Percentiles rank a stretch among this genome's conserved stretches.
Conservation (phyloP, 2,888 invertebrate genomes). For the Portevinia maculata region DNA sequence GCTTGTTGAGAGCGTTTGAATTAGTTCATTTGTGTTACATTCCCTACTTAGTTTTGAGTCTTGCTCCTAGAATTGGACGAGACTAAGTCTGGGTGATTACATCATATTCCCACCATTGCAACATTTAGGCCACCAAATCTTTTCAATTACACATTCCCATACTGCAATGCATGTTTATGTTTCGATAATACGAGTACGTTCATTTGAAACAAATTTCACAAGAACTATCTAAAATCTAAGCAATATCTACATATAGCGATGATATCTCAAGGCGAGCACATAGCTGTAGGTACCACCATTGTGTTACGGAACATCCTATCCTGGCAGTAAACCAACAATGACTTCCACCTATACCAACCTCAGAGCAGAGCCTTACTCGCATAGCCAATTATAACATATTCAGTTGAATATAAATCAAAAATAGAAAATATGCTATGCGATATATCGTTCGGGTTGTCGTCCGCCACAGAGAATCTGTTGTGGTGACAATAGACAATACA, state of each 20-base stretch:
- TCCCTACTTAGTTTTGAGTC: too few relatives aligned
- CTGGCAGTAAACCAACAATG: conserved; percentile 57
- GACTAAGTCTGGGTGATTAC: too few relatives aligned
- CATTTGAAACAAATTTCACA: conserved; percentile 49
- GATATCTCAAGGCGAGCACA: conserved; percentile 34
- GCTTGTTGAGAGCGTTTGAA: too few relatives aligned
- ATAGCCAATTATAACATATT: conserved; percentile 73
- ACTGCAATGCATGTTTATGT: too few relatives aligned
- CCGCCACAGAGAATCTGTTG: conserved; percentile 69
- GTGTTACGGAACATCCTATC: conserved; percentile 62
- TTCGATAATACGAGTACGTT: neutral
- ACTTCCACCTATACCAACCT: conserved; percentile 21
- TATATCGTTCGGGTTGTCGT: conserved; percentile 72
- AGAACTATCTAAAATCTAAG: conserved; percentile 24
- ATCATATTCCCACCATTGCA: too few relatives aligned
- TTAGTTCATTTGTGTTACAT: too few relatives aligned
- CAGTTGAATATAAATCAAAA: conserved; percentile 72
- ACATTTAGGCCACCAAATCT: neutral
- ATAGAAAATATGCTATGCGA: conserved; percentile 71
- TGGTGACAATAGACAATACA: conserved; percentile 74
- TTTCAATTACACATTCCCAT: neutral
- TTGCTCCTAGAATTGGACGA: too few relatives aligned
- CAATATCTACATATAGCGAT: conserved; percentile 26
- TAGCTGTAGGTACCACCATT: conserved; percentile 15
- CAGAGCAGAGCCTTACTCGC: conserved; percentile 8